Base-by-base conservation (phyloP, 35 echinoderm and acorn worm species). In the Ophioderma brevispina region DNA sequence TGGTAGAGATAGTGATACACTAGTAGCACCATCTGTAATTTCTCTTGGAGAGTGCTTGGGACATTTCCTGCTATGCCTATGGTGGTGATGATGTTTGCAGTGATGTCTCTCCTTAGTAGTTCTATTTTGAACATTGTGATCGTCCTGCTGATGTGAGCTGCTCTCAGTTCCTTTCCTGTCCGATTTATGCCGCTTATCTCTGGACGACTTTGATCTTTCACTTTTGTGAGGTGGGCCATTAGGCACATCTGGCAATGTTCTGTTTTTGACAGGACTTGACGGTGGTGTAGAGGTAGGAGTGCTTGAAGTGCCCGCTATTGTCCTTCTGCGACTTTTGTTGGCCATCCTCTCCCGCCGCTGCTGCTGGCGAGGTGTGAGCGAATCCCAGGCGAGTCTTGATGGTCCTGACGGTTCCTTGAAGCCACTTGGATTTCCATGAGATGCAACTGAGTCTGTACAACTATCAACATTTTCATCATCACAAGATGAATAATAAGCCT, bases 381-480 rank as follows among this genome's bases (percentile, higher is more conserved):
- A 41, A 64, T 97, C 95, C 95, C 95, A 97, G 0, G 95, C 95
- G 2, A 97, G 92, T 33, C 95, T 81, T 42, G 95, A 94, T 63
- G 85, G 56, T 38, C 76, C 76, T 13, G 84, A 87, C 59, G 70
- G 76, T 21, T 78, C 94, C 85, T 86, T 96, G 23, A 81, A 75
- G 59, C 80, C 85, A n/a, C n/a, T n/a, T 32, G 85, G 90, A 32
- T 96, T 91, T n/a, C 78, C 78, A 38, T 90, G 89, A 76, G 80
- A 76, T 36, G 89, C 89, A 35, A 83, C 21, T 6, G 90, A 91
- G 39, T 91, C 90, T 5, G 90, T 91, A 40, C 85, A 77, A 39
- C 90, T 91, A 42, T 87, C 85, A 30, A 42, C n/a, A 70, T 77
- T 40, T 49, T 89, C 87, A 38, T 91, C 90, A 76, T 91, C 90